Evolutionary conservation across 2,797 vertebrate genomes (phyloP).

Genomic region (Falco cherrug): DNA sequence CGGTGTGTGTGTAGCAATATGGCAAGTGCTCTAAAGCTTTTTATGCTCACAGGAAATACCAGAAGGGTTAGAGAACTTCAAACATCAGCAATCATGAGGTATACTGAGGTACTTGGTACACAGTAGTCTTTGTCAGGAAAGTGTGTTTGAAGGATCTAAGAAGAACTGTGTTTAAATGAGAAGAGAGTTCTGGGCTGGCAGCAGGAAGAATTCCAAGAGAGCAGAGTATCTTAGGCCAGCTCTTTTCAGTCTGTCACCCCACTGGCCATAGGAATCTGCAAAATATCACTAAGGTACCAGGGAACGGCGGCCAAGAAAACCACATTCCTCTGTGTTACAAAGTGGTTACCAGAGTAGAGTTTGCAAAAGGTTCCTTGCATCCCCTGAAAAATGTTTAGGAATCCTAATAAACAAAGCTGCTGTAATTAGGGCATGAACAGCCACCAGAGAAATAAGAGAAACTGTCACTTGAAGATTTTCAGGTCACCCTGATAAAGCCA

Average conservation of each 20-base stretch:
- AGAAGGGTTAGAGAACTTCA: not conserved
- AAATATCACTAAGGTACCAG: not conserved
- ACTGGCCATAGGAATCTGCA: not conserved
- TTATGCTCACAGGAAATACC: not conserved
- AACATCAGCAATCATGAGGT: not conserved
- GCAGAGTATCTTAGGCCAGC: not conserved
- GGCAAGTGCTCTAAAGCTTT: not conserved
- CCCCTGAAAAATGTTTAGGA: slow-evolving; percentile 4
- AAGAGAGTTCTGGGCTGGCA: not conserved
- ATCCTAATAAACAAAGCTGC: not conserved
- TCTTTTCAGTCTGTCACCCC: slow-evolving; percentile 15
- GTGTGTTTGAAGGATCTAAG: not conserved
- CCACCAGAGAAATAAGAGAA: not conserved
- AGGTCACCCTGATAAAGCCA: not conserved
- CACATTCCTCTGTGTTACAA: not conserved
- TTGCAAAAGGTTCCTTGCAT: not conserved
- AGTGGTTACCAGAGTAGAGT: not conserved
- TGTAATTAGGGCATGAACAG: not conserved
- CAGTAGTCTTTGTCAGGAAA: not conserved
- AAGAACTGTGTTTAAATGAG: not conserved
- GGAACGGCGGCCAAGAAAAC: not conserved
- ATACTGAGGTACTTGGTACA: not conserved
- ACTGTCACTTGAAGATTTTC: not conserved
- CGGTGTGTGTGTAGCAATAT: not conserved
- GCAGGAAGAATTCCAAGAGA: not conserved